Base-by-base conservation (phyloP, 2,797 vertebrate genomes). In the Arctocebus calabarensis region DNA sequence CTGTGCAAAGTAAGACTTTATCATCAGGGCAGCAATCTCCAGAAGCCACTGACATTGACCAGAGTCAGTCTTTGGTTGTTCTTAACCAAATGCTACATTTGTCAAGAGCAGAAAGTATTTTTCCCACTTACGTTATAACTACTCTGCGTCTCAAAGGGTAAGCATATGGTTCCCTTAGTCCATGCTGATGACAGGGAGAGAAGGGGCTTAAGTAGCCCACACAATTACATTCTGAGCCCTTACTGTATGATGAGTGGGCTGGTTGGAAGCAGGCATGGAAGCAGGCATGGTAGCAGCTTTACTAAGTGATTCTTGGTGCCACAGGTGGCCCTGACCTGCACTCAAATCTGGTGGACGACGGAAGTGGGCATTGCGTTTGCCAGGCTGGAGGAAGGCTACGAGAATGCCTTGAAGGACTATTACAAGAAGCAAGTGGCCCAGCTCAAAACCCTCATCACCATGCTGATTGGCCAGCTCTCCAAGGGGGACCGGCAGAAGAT, bases 271-370 rank as follows among this genome's bases (percentile, higher is more conserved):
- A 48, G 74, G 16, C 74, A 55, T 73, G 52, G 62, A 84, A 66
- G 92, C n/a, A 48, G 74, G 16, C 74, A 55, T 37, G 32, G 66
- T 55, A 32, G 74, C n/a, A 85, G 52, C 83, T 90, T 95, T 37
- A 45, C 91, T 78, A 34, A 96, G 48, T 71, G 52, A 45, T 27
- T 84, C 37, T 95, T 91, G 29, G 9, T 83, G 45, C n/a, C 61
- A 17, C 86, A 99, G 99, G 99, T 99, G 94, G 99, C 99, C 7
- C 98, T 99, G 85, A 99, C 98, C 83, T 99, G 99, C 97, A 99
- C 99, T 83, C 99, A 99, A 98, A 99, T 99, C 97, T 99, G 99
- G 99, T 99, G 99, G 99, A 99, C 99, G 0, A 99, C 99, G 0
- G 99, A 99, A 32, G 99, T 99, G 32, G 98, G 98, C 85, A 99